phyloP scores from a whole-genome alignment of 2,797 vertebrate species.

The Acomys russatus region DNA sequence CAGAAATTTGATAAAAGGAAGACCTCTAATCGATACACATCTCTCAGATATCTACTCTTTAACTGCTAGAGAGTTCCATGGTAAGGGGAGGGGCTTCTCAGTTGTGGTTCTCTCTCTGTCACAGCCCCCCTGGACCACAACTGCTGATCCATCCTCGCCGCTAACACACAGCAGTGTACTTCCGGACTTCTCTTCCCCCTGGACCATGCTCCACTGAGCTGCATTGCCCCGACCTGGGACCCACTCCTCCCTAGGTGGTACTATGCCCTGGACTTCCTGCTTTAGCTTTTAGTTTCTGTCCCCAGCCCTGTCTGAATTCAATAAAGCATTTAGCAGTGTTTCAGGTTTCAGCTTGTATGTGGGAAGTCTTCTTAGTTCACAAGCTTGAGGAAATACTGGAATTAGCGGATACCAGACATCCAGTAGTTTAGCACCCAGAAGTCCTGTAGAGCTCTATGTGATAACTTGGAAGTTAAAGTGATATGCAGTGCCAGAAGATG shows the following conservation, averaged over 20 bases:
- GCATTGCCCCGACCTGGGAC: accelerated
- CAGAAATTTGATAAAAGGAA: background rate
- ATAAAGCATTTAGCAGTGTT: background rate
- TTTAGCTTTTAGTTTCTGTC: background rate
- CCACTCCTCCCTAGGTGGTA: background rate
- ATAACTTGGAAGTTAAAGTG: background rate
- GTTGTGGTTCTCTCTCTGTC: background rate
- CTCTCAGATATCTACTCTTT: too few species aligned
- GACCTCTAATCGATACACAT: background rate
- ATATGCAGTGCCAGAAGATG: background rate
- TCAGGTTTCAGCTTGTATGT: background rate
- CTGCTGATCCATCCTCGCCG: background rate
- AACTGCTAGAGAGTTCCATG: too few species aligned
- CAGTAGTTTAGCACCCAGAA: background rate
- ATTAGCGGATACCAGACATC: background rate
- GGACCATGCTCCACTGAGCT: background rate
- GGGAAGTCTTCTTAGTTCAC: background rate
- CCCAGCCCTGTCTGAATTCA: background rate
- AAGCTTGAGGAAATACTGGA: background rate
- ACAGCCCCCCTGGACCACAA: background rate
- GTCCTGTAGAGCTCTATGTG: background rate
- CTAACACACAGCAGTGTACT: too few species aligned
- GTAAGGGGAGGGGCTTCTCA: background rate
- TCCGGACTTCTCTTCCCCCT: background rate
- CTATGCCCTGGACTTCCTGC: background rate